Conservation (phyloP, 2,888 invertebrate genomes). For the Caenorhabditis auriculariae region DNA sequence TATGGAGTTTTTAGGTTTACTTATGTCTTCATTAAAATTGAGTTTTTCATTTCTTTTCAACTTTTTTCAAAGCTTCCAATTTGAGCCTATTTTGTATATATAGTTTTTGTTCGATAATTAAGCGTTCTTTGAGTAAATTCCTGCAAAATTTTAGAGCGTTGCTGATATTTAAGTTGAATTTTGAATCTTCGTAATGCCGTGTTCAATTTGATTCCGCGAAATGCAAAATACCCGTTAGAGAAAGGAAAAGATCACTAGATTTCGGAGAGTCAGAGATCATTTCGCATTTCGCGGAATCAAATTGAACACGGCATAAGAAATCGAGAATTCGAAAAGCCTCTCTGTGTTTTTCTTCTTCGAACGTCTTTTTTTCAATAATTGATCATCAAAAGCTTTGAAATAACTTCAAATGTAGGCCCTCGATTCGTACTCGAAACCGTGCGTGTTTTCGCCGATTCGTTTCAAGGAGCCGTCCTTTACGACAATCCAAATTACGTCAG, state of each 20-base stretch:
- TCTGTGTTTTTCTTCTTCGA: no score
- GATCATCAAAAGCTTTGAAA: not conserved
- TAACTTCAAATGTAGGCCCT: slow-evolving; percentile 68
- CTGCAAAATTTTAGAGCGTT: not conserved
- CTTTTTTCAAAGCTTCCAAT: not conserved
- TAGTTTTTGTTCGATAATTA: slow-evolving; percentile 4
- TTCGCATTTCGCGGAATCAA: no score
- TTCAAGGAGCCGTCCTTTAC: slow-evolving; percentile 87
- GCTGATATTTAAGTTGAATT: not conserved
- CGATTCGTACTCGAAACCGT: slow-evolving; percentile 75
- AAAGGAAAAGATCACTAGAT: no score
- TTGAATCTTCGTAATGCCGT: no score
- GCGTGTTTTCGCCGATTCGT: slow-evolving; percentile 91
- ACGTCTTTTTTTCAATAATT: not conserved
- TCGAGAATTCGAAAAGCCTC: no score
- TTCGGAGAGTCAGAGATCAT: no score
- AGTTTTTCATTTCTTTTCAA: slow-evolving; percentile 1
- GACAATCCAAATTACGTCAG: slow-evolving; percentile 88
- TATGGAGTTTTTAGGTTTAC: not conserved
- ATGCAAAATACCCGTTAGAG: no score
- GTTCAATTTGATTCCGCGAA: no score
- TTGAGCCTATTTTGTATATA: no score
- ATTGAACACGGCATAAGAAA: no score
- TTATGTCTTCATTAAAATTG: not conserved
- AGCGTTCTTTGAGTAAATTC: not conserved